phyloP scores from a whole-genome alignment of 2,113 vertebrate genomes.

The Cryptomyrus ogoouensis region DNA sequence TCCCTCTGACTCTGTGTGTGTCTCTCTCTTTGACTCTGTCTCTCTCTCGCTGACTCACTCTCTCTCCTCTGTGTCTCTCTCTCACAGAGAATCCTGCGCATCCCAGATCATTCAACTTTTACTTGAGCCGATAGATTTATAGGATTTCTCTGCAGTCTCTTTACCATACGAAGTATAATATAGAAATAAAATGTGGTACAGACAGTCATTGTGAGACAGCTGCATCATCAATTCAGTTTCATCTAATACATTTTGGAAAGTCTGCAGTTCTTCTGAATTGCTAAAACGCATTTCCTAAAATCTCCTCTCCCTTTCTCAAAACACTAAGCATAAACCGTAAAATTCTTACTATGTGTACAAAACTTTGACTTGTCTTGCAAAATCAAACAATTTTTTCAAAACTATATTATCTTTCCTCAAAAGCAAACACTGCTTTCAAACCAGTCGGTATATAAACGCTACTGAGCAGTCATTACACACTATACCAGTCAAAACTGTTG shows the following conservation, averaged over 20 bases:
- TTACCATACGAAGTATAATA: neutral
- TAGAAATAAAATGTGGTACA: neutral
- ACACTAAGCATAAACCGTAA: no score
- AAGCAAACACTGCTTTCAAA: no score
- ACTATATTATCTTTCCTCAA: no score
- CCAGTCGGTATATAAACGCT: no score
- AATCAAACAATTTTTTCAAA: no score
- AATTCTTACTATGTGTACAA: no score
- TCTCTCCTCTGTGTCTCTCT: neutral
- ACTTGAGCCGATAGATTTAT: neutral
- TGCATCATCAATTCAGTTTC: neutral
- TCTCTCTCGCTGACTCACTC: conserved; percentile 21
- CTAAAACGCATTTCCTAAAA: no score
- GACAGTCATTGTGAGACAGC: neutral
- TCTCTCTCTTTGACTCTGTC: neutral
- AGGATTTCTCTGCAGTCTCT: neutral
- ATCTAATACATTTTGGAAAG: neutral
- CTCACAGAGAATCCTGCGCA: neutral
- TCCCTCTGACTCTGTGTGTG: neutral
- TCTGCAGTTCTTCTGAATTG: neutral
- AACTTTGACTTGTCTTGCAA: no score
- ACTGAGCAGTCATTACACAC: no score
- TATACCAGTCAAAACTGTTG: no score
- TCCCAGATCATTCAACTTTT: neutral
- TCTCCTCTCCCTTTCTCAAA: no score